phyloP scores from a whole-genome alignment of 1,140 invertebrate species.

The Babylonia areolata region DNA sequence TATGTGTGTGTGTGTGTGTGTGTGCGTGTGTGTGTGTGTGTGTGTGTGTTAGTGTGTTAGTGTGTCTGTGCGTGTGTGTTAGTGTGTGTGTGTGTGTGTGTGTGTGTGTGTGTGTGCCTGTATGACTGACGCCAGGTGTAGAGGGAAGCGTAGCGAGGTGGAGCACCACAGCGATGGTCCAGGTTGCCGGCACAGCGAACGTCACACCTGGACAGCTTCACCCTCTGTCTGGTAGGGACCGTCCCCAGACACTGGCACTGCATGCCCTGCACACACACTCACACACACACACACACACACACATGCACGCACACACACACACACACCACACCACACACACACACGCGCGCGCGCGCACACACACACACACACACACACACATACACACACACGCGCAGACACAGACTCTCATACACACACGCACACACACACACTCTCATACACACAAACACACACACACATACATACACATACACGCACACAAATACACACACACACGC shows the following conservation, averaged over 20 bases:
- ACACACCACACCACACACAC: background rate
- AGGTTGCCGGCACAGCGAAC: too few species aligned
- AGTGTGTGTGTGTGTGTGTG: background rate
- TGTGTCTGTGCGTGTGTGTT: too few species aligned
- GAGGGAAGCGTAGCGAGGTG: background rate
- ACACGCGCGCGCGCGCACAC: background rate
- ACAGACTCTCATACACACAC: too few species aligned
- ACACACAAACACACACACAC: too few species aligned
- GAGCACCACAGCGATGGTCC: too few species aligned
- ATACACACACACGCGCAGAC: background rate
- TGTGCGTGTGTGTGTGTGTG: background rate
- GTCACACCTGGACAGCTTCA: too few species aligned
- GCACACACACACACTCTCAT: too few species aligned
- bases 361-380: background rate
- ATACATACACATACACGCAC: too few species aligned
- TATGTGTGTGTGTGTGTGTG: too few species aligned
- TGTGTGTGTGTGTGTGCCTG: constrained; percentile 23
- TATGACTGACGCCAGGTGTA: background rate
- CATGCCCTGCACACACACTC: background rate
- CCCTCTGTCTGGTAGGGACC: background rate
- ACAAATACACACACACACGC: too few species aligned
- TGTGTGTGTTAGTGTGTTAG: background rate
- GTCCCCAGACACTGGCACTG: background rate
- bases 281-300: background rate
- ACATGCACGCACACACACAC: background rate